Percentiles rank a stretch among this genome's conserved stretches.
Evolutionary conservation across 2,888 invertebrate genomes (phyloP).

Genomic region (Mayetiola destructor): DNA sequence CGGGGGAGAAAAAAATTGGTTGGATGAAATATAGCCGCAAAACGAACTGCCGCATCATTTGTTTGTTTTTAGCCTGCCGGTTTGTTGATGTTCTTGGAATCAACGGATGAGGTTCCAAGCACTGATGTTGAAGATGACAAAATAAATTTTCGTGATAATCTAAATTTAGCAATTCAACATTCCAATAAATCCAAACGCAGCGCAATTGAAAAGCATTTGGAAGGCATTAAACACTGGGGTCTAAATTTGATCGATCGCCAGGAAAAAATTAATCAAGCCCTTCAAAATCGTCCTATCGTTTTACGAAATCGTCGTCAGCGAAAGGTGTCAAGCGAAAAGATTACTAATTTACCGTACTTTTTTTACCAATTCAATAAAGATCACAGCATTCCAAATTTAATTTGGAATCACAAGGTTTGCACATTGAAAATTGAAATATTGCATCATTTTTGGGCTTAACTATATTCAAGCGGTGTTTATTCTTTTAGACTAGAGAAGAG

Average conservation of each 20-base stretch:
- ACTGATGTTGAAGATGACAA: constrained; percentile 54
- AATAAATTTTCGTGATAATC: constrained; percentile 75
- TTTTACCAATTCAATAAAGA: constrained; percentile 90
- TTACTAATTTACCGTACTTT: constrained; percentile 55
- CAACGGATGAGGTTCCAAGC: constrained; percentile 67
- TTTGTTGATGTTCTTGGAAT: constrained; percentile 75
- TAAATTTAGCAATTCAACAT: constrained; percentile 81
- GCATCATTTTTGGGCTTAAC: not conserved
- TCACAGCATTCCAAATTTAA: constrained; percentile 88
- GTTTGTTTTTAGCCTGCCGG: constrained; percentile 64
- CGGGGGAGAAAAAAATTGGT: not conserved
- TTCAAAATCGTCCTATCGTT: constrained; percentile 68
- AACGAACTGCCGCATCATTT: not conserved
- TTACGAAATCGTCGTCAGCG: constrained; percentile 67
- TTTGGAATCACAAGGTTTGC: constrained; percentile 92
- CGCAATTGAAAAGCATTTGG: constrained; percentile 71
- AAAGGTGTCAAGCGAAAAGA: constrained; percentile 30
- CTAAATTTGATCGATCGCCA: constrained; percentile 34
- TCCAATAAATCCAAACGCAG: constrained; percentile 51
- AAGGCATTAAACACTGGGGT: constrained; percentile 58
- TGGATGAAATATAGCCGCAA: not conserved
- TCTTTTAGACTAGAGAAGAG: constrained; percentile 77
- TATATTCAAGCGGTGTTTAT: not conserved
- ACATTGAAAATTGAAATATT: constrained; percentile 6
- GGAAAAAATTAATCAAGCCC: constrained; percentile 30